Base-by-base conservation (phyloP, 2,888 invertebrate species). In the Thalpophila matura region DNA sequence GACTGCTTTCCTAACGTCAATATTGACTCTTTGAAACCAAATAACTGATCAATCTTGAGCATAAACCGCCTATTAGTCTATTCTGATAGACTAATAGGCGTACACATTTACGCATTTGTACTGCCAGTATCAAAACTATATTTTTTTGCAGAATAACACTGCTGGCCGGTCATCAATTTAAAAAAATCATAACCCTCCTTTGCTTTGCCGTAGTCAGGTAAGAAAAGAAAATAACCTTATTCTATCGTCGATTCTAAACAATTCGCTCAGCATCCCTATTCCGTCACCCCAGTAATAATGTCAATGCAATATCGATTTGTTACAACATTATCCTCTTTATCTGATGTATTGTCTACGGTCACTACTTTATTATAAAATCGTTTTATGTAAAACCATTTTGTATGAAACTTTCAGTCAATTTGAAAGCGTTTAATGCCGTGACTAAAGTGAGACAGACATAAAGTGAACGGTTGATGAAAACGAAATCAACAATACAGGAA, bases 401-500 rank as follows among this genome's bases (percentile, higher is more conserved):
- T 26, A 35, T 3, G 12, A 65, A 56, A 38, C 31, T 56, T 54
- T 62, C 40, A 55, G 45, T 9, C 14, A 31, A 58, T 55, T 49
- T 57, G 77, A 74, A 74, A 74, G 74, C 54, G 74, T 59, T 66
- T 70, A 68, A 38, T 80, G 56, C 75, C 86, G 86, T 89, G 87
- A 88, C 84, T 86, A 71, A 81, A 81, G 81, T 83, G 65, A 82
- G 70, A 70, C 66, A 58, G 74, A 77, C 73, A 79, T 88, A 89
- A 89, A 89, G 87, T 81, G 73, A 83, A 82, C 80, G 83, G 84
- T 83, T 47, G 18, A 75, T 42, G 56, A 46, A 77, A 74, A 62
- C 62, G 40, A 61, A 76, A 58, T 55, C 51, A 50, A 42, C 33
- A 20, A 63, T 58, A 26, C 57, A 62, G 31, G 71, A 75, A 75